These are phyloP conservation scores for Amphiprion clarkii DNA, from an alignment of 2,797 vertebrate species.

Conservation along the genomic window DNA sequence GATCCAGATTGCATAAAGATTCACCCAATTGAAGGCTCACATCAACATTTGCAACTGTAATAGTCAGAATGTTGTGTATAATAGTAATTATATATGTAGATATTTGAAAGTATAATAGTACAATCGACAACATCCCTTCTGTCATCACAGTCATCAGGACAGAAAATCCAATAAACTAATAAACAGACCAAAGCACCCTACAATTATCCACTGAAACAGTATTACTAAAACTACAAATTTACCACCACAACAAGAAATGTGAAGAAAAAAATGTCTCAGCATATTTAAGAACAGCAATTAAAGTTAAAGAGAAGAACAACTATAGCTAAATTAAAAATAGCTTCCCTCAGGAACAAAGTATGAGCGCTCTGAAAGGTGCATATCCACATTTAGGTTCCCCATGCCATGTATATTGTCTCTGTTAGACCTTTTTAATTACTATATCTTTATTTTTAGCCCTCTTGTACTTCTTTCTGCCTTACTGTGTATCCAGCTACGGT, in stretches of 20 bases:
- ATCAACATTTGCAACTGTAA: not conserved
- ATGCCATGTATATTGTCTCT: no score
- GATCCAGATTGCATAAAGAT: not conserved
- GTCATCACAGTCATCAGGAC: not conserved
- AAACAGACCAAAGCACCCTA: not conserved
- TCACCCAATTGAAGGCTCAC: not conserved
- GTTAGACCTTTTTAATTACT: no score
- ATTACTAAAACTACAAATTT: conserved; percentile 1
- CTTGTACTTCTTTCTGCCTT: no score
- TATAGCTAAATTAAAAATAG: not conserved
- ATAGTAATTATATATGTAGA: not conserved
- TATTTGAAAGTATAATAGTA: not conserved
- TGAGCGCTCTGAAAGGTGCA: not conserved
- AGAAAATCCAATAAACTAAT: not conserved
- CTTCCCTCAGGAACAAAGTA: not conserved
- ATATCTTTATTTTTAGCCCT: no score
- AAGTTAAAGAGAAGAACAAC: not conserved
- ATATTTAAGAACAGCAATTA: not conserved
- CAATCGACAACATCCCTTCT: not conserved
- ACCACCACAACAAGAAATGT: not conserved
- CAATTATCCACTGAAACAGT: conserved; percentile 13
- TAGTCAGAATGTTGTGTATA: not conserved
- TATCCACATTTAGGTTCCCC: no score
- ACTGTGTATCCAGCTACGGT: no score
- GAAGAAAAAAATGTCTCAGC: not conserved